Evolutionary conservation across 2,888 invertebrate species (phyloP).

Genomic region (Sicus ferrugineus): DNA sequence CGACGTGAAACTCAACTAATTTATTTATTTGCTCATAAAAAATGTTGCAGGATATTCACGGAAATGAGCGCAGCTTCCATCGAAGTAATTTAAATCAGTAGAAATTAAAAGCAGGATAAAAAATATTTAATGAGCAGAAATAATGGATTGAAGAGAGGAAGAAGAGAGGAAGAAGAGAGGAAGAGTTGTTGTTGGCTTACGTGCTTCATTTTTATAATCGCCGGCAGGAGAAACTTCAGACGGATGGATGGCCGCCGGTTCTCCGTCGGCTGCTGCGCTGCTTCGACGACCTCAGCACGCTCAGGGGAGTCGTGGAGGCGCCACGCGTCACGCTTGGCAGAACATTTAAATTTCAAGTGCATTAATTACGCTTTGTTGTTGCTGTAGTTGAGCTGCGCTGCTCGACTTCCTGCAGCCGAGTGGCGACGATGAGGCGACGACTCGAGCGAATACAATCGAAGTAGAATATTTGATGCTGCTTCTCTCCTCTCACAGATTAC

Average conservation of each 20-base stretch:
- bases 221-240: not conserved
- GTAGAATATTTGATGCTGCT: no score
- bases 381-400: not conserved
- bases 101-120: constrained; percentile 1
- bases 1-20: constrained; percentile 35
- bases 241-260: not conserved
- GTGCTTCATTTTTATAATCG: not conserved
- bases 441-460: no score
- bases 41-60: not conserved
- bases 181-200: not conserved
- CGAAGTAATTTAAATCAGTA: constrained; percentile 8
- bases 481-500: no score
- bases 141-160: constrained; percentile 1
- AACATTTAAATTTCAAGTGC: constrained; percentile 34
- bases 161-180: not conserved
- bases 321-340: not conserved
- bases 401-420: not conserved
- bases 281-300: not conserved
- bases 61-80: not conserved
- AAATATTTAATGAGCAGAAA: constrained; percentile 7
- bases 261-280: not conserved
- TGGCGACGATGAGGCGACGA: no score
- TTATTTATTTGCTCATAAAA: not conserved
- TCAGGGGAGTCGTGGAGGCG: constrained; percentile 1
- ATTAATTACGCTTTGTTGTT: constrained; percentile 25